Evolutionary conservation across 2,113 vertebrate genomes (phyloP).

Genomic region (Solea senegalensis): DNA sequence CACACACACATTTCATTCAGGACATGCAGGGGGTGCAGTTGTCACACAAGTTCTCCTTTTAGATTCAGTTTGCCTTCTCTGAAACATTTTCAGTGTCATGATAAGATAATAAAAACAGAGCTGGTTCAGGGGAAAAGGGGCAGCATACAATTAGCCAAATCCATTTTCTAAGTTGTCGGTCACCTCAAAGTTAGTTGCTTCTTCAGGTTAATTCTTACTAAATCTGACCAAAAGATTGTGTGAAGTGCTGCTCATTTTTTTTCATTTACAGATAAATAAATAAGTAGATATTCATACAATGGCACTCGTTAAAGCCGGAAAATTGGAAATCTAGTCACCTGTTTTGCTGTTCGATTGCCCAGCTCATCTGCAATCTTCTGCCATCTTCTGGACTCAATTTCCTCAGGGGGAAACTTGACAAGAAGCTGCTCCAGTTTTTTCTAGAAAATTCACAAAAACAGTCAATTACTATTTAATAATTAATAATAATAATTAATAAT

Average conservation of each 20-base stretch:
- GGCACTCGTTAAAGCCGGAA: neutral
- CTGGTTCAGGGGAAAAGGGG: neutral
- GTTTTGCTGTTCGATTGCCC: constrained; percentile 96
- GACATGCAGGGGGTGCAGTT: constrained; percentile 12
- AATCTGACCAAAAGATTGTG: neutral
- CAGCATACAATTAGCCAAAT: neutral
- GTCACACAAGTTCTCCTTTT: constrained; percentile 19
- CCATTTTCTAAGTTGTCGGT: neutral
- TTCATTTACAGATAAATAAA: neutral
- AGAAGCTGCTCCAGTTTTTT: constrained; percentile 97
- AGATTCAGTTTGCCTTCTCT: neutral
- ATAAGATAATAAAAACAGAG: constrained; percentile 1
- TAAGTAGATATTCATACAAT: neutral
- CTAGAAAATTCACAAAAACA: constrained; percentile 68
- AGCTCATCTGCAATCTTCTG: constrained; percentile 98
- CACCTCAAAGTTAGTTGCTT: neutral
- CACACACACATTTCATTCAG: neutral
- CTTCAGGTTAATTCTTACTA: neutral
- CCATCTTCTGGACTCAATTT: constrained; percentile 96
- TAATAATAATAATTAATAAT: too few relatives aligned
- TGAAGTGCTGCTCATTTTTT: neutral
- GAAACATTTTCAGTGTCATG: constrained; percentile 8
- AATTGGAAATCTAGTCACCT: constrained; percentile 78
- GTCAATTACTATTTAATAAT: neutral
- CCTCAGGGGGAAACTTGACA: constrained; percentile 95